Evolutionary conservation across 2,888 invertebrate genomes (phyloP).

Genomic region (Ornithoptera priamus): DNA sequence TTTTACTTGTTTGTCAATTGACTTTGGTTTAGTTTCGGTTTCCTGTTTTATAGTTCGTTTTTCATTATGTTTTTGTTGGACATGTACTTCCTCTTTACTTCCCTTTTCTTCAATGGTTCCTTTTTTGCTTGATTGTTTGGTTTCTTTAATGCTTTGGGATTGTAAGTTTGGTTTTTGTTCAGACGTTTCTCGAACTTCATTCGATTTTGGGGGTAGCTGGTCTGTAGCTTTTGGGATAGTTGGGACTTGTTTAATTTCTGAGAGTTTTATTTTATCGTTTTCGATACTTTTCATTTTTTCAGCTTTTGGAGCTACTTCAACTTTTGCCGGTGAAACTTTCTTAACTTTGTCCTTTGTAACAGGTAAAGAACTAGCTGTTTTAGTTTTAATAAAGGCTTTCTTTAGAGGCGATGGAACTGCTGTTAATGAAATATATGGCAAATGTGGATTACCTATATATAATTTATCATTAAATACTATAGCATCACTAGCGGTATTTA

Average conservation of each 20-base stretch:
- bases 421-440: slow-evolving; percentile 83
- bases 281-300: slow-evolving; percentile 37
- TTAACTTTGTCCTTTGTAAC: slow-evolving; percentile 11
- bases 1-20: slow-evolving; percentile 8
- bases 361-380: background rate
- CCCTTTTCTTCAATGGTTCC: slow-evolving; percentile 33
- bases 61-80: slow-evolving; percentile 37
- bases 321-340: slow-evolving; percentile 13
- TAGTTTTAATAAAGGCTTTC: slow-evolving; percentile 51
- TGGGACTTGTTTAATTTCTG: slow-evolving; percentile 10
- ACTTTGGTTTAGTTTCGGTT: slow-evolving; percentile 25
- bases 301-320: slow-evolving; percentile 34
- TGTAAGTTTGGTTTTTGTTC: slow-evolving; percentile 10
- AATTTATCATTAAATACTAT: slow-evolving; percentile 83
- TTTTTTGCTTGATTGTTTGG: slow-evolving; percentile 7
- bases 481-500: slow-evolving; percentile 82
- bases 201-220: background rate
- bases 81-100: slow-evolving; percentile 27
- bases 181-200: slow-evolving; percentile 9
- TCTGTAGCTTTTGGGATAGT: slow-evolving; percentile 36
- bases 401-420: slow-evolving; percentile 76
- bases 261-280: slow-evolving; percentile 48
- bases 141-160: background rate
- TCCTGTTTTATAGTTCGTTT: slow-evolving; percentile 31
- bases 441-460: slow-evolving; percentile 84